A percentile compares a stretch with the other conserved stretches of the same genome.
Evolutionary conservation across 2,888 invertebrate genomes (phyloP).

Genomic region (Thera obeliscata): DNA sequence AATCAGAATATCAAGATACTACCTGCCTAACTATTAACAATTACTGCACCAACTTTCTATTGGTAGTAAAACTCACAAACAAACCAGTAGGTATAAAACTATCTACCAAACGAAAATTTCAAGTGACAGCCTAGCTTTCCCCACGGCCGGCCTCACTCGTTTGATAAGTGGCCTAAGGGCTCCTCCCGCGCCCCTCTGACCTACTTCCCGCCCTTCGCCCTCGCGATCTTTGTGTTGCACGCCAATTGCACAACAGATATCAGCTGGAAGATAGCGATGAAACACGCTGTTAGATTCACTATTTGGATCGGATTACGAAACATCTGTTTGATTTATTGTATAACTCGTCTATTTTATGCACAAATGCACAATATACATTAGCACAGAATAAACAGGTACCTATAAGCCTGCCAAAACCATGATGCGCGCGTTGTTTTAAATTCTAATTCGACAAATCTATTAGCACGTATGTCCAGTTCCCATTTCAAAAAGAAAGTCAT

Average conservation of each 20-base stretch:
- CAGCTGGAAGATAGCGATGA: constrained; percentile 77
- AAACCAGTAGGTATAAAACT: constrained; percentile 39
- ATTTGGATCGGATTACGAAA: constrained; percentile 58
- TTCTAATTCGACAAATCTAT: no score
- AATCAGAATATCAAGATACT: background rate
- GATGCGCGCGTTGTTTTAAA: no score
- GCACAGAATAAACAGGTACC: no score
- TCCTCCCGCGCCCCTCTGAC: constrained; percentile 68
- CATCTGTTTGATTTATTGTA: constrained; percentile 13
- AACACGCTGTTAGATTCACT: constrained; percentile 56
- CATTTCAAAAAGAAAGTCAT: no score
- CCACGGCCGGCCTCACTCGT: constrained; percentile 64
- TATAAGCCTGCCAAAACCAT: no score
- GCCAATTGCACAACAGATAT: constrained; percentile 81
- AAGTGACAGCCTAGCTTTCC: constrained; percentile 76
- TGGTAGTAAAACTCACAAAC: constrained; percentile 37
- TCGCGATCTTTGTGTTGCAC: constrained; percentile 80
- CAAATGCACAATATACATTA: no score
- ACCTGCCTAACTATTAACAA: constrained; percentile 21
- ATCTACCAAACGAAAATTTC: constrained; percentile 66
- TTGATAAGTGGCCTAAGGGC: constrained; percentile 83
- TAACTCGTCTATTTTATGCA: constrained; percentile 4
- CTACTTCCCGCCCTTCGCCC: constrained; percentile 71
- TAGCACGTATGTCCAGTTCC: no score
- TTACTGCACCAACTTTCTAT: constrained; percentile 38